A percentile compares a stretch with the other conserved stretches of the same genome.
These are phyloP conservation scores for Sympetrum striolatum DNA, from an alignment of 2,888 invertebrate species.

Conservation along the genomic window DNA sequence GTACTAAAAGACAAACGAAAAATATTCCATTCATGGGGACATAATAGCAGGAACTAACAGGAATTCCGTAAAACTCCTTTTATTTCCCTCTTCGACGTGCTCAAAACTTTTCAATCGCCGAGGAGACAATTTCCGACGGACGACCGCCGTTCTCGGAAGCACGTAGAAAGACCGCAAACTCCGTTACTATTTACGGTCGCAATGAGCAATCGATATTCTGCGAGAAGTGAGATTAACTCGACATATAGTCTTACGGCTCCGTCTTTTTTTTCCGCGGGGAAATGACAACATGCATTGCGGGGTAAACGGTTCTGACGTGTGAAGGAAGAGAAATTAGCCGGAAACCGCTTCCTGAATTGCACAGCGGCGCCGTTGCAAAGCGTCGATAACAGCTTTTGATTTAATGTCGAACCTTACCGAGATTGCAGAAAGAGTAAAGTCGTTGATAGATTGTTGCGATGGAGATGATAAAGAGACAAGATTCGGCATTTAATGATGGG, in stretches of 20 bases:
- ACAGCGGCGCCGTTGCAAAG: not conserved
- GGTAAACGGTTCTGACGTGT: not conserved
- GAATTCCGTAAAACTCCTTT: not conserved
- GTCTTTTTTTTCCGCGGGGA: not conserved
- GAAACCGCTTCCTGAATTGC: not conserved
- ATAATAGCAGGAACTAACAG: no score
- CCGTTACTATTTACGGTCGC: not conserved
- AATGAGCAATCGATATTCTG: not conserved
- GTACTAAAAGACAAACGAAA: no score
- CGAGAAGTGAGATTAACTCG: not conserved
- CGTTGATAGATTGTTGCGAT: no score
- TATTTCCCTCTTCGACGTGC: not conserved
- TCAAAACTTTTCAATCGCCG: not conserved
- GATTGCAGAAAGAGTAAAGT: no score
- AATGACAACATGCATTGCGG: not conserved
- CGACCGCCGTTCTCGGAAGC: not conserved
- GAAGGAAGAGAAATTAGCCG: not conserved
- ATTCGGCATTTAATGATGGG: no score
- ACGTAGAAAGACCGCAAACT: not conserved
- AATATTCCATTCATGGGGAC: no score
- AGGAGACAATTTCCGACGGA: not conserved
- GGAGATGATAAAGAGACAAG: no score
- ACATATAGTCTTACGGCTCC: not conserved
- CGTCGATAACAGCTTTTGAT: not conserved
- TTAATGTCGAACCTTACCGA: not conserved